Conservation (phyloP, 1,140 invertebrate genomes). For the Bombus vancouverensis region DNA sequence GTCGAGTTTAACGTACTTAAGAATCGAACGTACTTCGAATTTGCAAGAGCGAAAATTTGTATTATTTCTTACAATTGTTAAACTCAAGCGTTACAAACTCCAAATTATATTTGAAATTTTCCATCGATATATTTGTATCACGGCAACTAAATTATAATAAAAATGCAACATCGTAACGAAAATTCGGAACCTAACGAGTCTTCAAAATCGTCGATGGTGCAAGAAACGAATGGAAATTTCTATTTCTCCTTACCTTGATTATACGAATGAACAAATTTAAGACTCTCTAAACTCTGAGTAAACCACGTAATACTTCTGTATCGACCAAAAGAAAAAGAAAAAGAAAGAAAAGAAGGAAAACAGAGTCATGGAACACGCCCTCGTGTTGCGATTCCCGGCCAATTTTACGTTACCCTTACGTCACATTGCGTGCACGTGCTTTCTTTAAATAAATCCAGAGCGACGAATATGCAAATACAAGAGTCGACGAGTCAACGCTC, state of each 20-base stretch:
- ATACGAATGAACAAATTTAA: not conserved
- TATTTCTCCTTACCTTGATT: not conserved
- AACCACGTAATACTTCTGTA: not conserved
- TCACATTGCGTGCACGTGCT: slow-evolving; percentile 10
- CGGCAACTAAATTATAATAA: not conserved
- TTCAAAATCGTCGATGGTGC: not conserved
- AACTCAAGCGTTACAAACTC: too few relatives aligned
- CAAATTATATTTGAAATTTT: not conserved
- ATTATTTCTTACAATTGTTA: not conserved
- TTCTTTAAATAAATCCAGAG: slow-evolving; percentile 4
- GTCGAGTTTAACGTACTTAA: not conserved
- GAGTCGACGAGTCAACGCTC: slow-evolving; percentile 13
- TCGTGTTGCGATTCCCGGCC: not conserved
- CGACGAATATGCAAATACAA: slow-evolving; percentile 37
- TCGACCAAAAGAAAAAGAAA: not conserved
- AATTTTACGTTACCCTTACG: slow-evolving; percentile 20
- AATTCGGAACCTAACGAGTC: not conserved
- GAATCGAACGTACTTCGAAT: not conserved
- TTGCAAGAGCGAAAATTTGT: not conserved
- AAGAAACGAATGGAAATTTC: not conserved
- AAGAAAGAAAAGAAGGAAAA: not conserved
- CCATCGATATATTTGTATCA: not conserved
- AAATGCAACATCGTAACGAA: not conserved
- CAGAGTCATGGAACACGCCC: not conserved
- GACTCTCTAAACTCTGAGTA: not conserved